A percentile compares a stretch with the other conserved stretches of the same genome.
phyloP scores from a whole-genome alignment of 2,888 invertebrate genomes.

The Pachymerium ferrugineum region DNA sequence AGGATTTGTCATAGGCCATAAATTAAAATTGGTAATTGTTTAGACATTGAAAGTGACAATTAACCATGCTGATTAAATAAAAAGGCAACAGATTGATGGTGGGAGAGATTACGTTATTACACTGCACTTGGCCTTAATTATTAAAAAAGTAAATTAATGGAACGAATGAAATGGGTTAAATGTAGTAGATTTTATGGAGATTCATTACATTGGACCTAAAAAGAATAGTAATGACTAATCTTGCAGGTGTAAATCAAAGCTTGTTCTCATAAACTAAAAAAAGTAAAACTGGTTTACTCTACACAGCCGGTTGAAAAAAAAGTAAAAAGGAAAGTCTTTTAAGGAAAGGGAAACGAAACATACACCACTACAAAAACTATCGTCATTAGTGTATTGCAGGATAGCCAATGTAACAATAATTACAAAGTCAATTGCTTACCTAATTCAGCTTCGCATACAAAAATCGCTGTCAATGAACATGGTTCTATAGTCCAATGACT shows the following conservation, averaged over 20 bases:
- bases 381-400: too few species aligned
- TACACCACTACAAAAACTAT: too few species aligned
- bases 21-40: too few species aligned
- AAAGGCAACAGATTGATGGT: too few species aligned
- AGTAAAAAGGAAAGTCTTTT: too few species aligned
- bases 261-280: slow-evolving; percentile 5
- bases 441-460: not conserved
- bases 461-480: not conserved
- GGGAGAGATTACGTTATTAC: not conserved
- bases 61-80: too few species aligned
- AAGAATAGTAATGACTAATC: not conserved
- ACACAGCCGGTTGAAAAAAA: too few species aligned
- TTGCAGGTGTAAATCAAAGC: not conserved
- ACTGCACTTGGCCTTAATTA: not conserved
- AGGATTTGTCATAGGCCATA: too few species aligned
- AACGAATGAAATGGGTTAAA: not conserved
- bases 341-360: too few species aligned
- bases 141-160: not conserved
- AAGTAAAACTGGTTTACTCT: too few species aligned
- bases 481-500: not conserved
- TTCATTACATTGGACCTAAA: not conserved
- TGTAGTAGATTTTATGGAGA: not conserved
- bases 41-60: too few species aligned
- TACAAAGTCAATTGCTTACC: not conserved
- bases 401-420: too few species aligned